A percentile compares a stretch with the other conserved stretches of the same genome.
phyloP scores from a whole-genome alignment of 2,113 vertebrate species.

The Petaurus breviceps region DNA sequence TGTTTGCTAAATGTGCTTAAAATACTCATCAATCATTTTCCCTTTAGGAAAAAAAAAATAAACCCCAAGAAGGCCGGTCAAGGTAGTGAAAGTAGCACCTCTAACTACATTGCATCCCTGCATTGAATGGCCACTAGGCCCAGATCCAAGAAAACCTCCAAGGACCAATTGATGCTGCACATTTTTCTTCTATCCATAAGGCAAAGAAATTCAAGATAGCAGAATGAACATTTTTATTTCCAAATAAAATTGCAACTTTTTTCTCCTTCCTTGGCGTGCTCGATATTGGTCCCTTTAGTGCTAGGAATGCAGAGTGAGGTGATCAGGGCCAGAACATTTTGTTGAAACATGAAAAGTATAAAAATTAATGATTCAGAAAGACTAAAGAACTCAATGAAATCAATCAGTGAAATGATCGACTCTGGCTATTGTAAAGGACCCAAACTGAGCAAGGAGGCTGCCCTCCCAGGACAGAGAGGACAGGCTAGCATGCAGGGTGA shows the following conservation, averaged over 20 bases:
- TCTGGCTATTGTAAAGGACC: not conserved
- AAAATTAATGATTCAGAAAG: not conserved
- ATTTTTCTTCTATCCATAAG: not conserved
- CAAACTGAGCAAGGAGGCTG: not conserved
- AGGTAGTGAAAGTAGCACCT: too few relatives aligned
- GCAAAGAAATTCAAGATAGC: not conserved
- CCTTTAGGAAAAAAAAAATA: not conserved
- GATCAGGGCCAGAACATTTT: not conserved
- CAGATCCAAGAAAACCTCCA: not conserved
- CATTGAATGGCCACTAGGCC: not conserved
- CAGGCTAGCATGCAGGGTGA: not conserved
- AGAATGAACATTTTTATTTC: not conserved
- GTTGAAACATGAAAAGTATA: not conserved
- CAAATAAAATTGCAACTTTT: not conserved
- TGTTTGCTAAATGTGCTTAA: conserved; percentile 14
- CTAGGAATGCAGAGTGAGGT: not conserved
- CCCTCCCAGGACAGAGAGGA: not conserved
- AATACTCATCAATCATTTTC: not conserved
- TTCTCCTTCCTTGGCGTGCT: not conserved
- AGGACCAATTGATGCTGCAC: not conserved
- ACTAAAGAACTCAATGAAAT: not conserved
- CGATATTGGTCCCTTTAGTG: not conserved
- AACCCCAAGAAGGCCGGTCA: not conserved
- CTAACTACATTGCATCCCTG: too few relatives aligned
- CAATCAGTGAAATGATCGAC: too few relatives aligned